These are phyloP conservation scores for Corvus cornix DNA, from an alignment of 2,113 vertebrate species.

Conservation along the genomic window DNA sequence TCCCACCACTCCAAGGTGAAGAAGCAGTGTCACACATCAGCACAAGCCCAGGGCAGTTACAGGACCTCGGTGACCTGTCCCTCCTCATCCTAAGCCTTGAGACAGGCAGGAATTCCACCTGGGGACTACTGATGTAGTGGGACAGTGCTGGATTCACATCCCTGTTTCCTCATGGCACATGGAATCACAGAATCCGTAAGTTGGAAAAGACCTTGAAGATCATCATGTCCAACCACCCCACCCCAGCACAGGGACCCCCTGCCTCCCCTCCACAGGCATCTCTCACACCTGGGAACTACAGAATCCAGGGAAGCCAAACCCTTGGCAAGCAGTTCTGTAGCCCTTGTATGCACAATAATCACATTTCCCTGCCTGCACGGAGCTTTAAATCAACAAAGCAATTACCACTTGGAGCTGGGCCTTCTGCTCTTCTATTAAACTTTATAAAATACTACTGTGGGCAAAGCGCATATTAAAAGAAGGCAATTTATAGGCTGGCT, in stretches of 20 bases:
- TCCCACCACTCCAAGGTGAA: rapidly evolving
- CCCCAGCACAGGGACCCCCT: not conserved
- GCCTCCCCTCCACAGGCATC: not conserved
- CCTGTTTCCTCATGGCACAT: rapidly evolving
- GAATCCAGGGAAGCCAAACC: slow-evolving; percentile 23
- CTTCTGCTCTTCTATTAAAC: slow-evolving; percentile 74
- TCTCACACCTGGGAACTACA: not conserved
- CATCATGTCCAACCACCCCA: not conserved
- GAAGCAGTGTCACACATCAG: not conserved
- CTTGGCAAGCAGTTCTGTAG: slow-evolving; percentile 53
- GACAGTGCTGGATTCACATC: not conserved
- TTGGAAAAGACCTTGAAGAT: not conserved
- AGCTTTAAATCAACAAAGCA: slow-evolving; percentile 75
- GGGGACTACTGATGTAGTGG: rapidly evolving
- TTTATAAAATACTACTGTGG: slow-evolving; percentile 68
- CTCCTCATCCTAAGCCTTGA: not conserved
- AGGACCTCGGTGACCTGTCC: not conserved
- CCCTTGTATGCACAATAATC: slow-evolving; percentile 55
- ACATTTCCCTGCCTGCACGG: slow-evolving; percentile 39
- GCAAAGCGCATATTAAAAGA: slow-evolving; percentile 73
- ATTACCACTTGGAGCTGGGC: slow-evolving; percentile 72
- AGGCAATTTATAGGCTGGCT: slow-evolving; percentile 55
- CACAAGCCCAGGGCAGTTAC: rapidly evolving
- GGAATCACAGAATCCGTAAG: not conserved
- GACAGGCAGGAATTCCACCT: not conserved